These are phyloP conservation scores for Eudyptes chrysolophus DNA, from an alignment of 2,113 vertebrate genomes.

Conservation along the genomic window DNA sequence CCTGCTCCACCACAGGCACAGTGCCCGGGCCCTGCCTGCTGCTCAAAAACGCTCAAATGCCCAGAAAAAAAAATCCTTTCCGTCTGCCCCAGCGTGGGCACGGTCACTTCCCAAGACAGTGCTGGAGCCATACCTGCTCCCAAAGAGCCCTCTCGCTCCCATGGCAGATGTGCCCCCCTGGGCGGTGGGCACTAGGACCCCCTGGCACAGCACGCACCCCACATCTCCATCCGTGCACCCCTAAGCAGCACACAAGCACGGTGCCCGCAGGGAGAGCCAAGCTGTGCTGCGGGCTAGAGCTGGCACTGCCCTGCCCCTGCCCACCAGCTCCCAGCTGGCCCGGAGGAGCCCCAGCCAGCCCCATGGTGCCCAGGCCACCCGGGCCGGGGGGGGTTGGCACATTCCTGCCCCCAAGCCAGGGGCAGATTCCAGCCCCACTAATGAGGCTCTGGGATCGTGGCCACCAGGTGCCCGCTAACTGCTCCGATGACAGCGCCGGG, in stretches of 20 bases:
- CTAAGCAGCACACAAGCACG: background rate
- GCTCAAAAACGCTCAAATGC: background rate
- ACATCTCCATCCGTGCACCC: background rate
- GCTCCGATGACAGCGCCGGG: background rate
- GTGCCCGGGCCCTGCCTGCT: fast-evolving
- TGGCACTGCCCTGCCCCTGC: background rate
- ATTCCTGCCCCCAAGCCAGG: background rate
- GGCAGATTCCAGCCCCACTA: conserved; percentile 35
- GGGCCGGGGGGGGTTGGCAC: background rate
- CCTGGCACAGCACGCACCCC: background rate
- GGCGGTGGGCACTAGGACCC: background rate
- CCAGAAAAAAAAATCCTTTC: background rate
- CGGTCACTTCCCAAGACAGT: background rate
- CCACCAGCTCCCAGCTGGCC: background rate
- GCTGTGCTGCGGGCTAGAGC: fast-evolving
- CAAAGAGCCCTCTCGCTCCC: background rate
- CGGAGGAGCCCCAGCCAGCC: background rate
- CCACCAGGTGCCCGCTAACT: background rate
- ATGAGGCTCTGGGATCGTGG: background rate
- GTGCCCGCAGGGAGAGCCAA: fast-evolving
- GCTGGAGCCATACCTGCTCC: background rate
- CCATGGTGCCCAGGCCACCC: background rate
- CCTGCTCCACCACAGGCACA: background rate
- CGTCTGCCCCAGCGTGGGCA: background rate
- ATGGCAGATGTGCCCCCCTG: too few relatives aligned